Evolutionary conservation across 2,888 invertebrate species (phyloP).

Genomic region (Eumacrocentrus americanus): DNA sequence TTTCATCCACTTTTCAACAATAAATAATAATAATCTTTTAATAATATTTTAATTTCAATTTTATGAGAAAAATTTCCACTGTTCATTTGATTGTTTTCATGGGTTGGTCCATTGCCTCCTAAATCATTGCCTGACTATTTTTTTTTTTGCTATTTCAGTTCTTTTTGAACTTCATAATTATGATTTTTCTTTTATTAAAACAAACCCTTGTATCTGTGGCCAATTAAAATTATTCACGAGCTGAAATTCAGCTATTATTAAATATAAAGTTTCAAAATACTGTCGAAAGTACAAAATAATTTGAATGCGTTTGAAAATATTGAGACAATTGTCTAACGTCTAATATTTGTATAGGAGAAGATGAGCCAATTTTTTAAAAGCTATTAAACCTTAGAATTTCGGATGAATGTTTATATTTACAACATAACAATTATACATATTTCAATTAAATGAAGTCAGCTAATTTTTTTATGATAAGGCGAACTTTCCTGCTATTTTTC

Average conservation of each 20-base stretch:
- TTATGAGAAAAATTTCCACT: no score
- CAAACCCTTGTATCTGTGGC: background rate
- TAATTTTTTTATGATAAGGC: no score
- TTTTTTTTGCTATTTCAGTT: background rate
- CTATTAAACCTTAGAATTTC: no score
- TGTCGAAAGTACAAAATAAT: constrained; percentile 40
- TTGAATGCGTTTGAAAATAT: constrained; percentile 33
- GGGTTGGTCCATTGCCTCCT: no score
- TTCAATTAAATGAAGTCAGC: no score
- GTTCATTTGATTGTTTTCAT: no score
- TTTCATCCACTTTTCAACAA: background rate
- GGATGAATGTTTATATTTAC: no score
- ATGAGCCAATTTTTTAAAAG: no score
- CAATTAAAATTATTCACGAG: background rate
- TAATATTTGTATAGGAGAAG: no score
- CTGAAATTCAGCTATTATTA: constrained; percentile 20
- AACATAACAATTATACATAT: no score
- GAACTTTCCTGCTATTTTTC: no score
- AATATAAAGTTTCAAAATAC: constrained; percentile 33
- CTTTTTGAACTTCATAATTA: background rate
- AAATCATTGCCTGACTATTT: background rate
- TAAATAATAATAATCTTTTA: background rate
- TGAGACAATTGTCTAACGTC: background rate
- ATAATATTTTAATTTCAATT: no score
- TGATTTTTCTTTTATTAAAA: background rate